Evolutionary conservation across 2,888 invertebrate genomes (phyloP), one percentile per base, ranked within the genome.

Genomic region (Amphimallon solstitiale): DNA sequence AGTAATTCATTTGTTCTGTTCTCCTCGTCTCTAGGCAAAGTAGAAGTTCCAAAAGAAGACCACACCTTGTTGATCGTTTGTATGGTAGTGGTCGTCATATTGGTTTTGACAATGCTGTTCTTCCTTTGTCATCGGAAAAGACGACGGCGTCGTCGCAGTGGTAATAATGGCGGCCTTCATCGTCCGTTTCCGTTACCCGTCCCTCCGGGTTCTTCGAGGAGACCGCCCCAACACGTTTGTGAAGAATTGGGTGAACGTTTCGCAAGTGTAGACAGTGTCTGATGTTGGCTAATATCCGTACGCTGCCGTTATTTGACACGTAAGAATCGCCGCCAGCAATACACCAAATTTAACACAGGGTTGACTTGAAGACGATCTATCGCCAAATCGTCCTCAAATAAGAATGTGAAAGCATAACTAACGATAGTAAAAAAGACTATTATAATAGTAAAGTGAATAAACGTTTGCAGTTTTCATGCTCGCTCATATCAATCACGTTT

Each of bases 121-220:
- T 81, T 88, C 66, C 81, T 87, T 77, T 89, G 88, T 75, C 88
- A 89, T 75, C 83, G 86, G 65, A 83, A 82, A 73, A 74, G 80
- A 34, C 84, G 80, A 79, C 84, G 76, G 76, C 83, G 70, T 79
- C 83, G 75, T 77, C 81, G 79, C 80, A 9, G 43, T 15, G 56
- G 43, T 14, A 59, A 43, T 17, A 59, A 59, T 21, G 40, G 56
- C 54, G 84, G 82, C 82, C 81, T 82, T 73, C 81, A 69, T 83
- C 65, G 80, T 81, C 70, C 82, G 80, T 71, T 81, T 80, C 77
- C 80, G 77, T 74, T 80, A 71, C 79, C 79, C 74, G 76, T 79
- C 73, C 78, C 79, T 60, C 76, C 82, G 76, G 76, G 75, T 70
- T 75, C 78, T 65, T 72, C 79, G 72, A 77, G 80, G 73, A 74